A percentile compares a stretch with the other conserved stretches of the same genome.
phyloP scores from a whole-genome alignment of 1,140 invertebrate species.

The Uloborus diversus region DNA sequence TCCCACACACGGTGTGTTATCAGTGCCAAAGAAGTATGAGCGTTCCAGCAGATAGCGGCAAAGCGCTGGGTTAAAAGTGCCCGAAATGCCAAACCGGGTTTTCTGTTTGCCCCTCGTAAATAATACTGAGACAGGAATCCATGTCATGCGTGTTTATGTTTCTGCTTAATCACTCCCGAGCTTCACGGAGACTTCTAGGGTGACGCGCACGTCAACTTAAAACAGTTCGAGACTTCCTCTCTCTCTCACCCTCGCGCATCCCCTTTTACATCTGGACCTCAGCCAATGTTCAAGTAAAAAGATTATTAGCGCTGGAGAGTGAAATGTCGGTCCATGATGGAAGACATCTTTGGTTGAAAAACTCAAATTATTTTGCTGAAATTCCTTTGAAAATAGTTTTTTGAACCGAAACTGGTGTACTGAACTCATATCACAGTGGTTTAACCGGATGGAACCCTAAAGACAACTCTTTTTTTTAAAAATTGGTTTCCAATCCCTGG shows the following conservation, averaged over 20 bases:
- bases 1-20: background rate
- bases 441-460: no score
- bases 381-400: no score
- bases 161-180: constrained; percentile 37
- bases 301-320: background rate
- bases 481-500: no score
- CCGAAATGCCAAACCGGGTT: background rate
- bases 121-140: constrained; percentile 28
- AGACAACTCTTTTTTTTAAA: no score
- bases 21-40: constrained; percentile 13
- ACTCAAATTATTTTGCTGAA: no score
- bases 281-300: constrained; percentile 14
- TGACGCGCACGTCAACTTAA: constrained; percentile 28
- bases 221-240: constrained; percentile 1
- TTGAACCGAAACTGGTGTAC: no score
- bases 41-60: constrained; percentile 11
- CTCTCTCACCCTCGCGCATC: no score
- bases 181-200: constrained; percentile 12
- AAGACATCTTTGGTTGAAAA: no score
- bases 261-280: constrained; percentile 3
- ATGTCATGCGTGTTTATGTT: constrained; percentile 37
- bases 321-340: no score
- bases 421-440: no score
- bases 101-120: constrained; percentile 13
- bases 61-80: background rate